Evolutionary conservation across 2,797 vertebrate species (phyloP), one percentile per base, ranked within the genome.

Genomic region (Cryptoprocta ferox): DNA sequence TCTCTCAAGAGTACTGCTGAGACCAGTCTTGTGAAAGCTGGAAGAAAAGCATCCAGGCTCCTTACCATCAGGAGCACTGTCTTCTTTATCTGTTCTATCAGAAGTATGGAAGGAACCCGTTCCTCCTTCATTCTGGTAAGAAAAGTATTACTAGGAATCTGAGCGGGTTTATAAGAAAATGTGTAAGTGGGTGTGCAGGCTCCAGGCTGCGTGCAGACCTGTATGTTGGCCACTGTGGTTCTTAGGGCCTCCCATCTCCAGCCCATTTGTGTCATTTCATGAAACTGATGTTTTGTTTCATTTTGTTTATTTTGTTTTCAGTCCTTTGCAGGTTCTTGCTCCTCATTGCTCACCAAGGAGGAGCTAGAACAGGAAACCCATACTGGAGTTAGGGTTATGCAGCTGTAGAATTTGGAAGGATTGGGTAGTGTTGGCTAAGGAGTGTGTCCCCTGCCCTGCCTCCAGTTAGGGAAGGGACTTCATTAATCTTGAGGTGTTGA

Each of bases 161-260:
- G 5, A 37, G 56, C 18, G 9, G 21, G 30, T n/a, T 56, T n/a
- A 19, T 35, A 12, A 89, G 53, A 32, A 65, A 85, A 18, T 26
- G 19, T 18, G 0, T 32, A 18, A 70, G 2, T 13, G 48, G 7
- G 42, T 26, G 0, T 48, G 16, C 8, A 6, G 32, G 35, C 6
- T 14, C 21, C 8, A 14, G 14, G 37, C 53, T 68, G 12, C 56
- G 0, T 26, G 19, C 45, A 66, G 35, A 11, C 24, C 35, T 37
- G 35, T 37, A 3, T 9, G 4, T 10, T 13, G 3, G 11, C 56
- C 37, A 1, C 2, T 45, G 53, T 30, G 37, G 9, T 28, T 73
- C 18, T 61, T 48, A 26, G 75, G 26, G 18, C 37, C 9, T 35
- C 56, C 26, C 0, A 0, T 13, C 32, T 75, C 75, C 94, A 87